phyloP scores from a whole-genome alignment of 1,140 invertebrate genomes.

The Lepidotrigona ventralis region DNA sequence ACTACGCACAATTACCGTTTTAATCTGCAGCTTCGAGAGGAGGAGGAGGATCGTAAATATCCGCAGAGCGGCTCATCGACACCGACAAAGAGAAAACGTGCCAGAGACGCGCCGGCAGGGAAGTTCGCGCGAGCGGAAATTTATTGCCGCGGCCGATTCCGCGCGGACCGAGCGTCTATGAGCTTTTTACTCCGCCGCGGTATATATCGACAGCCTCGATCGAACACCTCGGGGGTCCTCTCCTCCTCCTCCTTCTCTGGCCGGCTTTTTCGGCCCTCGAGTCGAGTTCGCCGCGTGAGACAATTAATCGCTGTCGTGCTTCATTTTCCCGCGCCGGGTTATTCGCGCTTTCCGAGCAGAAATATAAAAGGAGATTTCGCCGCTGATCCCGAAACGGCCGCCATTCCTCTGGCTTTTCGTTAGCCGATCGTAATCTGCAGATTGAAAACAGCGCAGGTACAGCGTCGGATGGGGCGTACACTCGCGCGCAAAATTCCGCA shows the following conservation, averaged over 20 bases:
- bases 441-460: neutral
- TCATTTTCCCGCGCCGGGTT: neutral
- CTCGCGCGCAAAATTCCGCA: no score
- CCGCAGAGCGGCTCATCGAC: slow-evolving; percentile 26
- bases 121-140: slow-evolving; percentile 33
- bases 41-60: slow-evolving; percentile 18
- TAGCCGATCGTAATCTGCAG: neutral
- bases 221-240: neutral
- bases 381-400: neutral
- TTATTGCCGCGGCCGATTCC: slow-evolving; percentile 36
- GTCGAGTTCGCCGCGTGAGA: neutral
- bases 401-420: neutral
- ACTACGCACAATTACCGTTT: slow-evolving; percentile 48
- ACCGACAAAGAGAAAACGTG: slow-evolving; percentile 31
- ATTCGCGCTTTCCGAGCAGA: neutral
- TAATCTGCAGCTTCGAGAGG: slow-evolving; percentile 43
- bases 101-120: neutral
- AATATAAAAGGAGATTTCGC: neutral
- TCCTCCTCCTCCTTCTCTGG: neutral
- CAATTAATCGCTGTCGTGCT: slow-evolving; percentile 30
- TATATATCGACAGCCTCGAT: slow-evolving; percentile 48
- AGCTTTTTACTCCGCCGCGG: slow-evolving; percentile 40
- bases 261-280: slow-evolving; percentile 11
- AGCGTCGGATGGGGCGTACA: no score
- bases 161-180: slow-evolving; percentile 35